These are phyloP conservation scores for Brachionus sp. DNA, from an alignment of 1,140 invertebrate genomes.

Conservation along the genomic window DNA sequence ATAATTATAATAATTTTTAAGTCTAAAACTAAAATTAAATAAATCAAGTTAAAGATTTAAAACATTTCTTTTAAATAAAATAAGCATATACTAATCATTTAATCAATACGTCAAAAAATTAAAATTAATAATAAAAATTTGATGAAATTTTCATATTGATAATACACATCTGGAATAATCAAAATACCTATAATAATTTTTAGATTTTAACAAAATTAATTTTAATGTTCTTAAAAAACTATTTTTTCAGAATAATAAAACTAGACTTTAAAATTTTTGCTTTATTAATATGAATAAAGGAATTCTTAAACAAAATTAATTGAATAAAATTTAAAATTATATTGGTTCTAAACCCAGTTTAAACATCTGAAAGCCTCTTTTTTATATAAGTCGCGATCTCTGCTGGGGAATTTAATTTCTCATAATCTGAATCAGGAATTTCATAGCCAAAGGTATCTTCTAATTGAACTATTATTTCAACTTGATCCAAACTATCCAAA, in stretches of 20 bases:
- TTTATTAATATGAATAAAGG: neutral
- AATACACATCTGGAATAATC: no score
- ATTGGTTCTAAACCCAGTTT: neutral
- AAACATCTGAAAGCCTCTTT: constrained; percentile 31
- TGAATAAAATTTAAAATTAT: neutral
- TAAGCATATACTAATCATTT: no score
- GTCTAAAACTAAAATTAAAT: neutral
- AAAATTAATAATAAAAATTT: no score
- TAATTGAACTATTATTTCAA: constrained; percentile 49
- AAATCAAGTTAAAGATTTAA: neutral
- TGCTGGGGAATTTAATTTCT: constrained; percentile 27
- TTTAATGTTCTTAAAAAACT: no score
- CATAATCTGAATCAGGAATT: constrained; percentile 44
- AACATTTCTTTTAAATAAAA: neutral
- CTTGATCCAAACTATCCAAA: constrained; percentile 49
- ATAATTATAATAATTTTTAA: neutral
- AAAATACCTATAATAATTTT: no score
- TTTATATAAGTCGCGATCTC: constrained; percentile 29
- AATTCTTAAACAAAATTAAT: neutral
- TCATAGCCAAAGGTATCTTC: constrained; percentile 48
- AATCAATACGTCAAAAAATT: no score
- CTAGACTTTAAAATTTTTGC: neutral
- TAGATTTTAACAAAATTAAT: neutral
- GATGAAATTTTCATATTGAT: no score
- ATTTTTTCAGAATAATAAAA: no score